Base-by-base conservation (phyloP, 1,140 invertebrate genomes). In the Archivesica marissinica region DNA sequence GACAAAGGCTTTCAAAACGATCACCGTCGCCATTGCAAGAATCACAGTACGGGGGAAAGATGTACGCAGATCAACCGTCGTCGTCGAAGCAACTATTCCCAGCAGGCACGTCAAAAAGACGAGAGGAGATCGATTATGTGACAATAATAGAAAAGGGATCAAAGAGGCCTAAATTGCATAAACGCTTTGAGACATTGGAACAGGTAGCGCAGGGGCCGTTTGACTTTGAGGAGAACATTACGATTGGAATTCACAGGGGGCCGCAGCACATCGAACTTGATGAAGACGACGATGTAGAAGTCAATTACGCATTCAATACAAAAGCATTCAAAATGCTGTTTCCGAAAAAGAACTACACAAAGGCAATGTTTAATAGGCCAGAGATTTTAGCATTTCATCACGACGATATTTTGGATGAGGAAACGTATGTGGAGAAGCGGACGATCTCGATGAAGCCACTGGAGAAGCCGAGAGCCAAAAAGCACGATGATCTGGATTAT, bases 291-390 rank as follows among this genome's bases (percentile, higher is more conserved):
- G 85, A 81, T 56, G 39, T 83, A 17, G 72, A 75, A 54, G 80
- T 89, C 13, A 87, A 77, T 52, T 64, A 86, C 23, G 79, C 80
- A 20, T 91, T 91, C 82, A 86, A 91, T 61, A 70, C 87, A 23
- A 83, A 87, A 28, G 82, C 86, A 52, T 89, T 91, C 41, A 70
- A 86, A 50, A 89, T 91, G 87, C 72, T 85, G 13, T 56, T 89
- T 70, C 87, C 88, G 20, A 89, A 87, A 39, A 88, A 88, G 47
- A 89, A 90, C 66, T 90, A 90, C 3, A 61, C 70, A 17, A 89
- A 87, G 33, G 87, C 91, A 1, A 90, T 92, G 13, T 92, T 92
- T 88, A 90, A 92, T 77, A 86, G 92, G 28, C 91, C 92, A 33
- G 92, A 92, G 61, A 90, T 92, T 38, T 88, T 89, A 77, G 84